Percentiles rank a stretch among this genome's conserved stretches.
These are phyloP conservation scores for Geodia barretti DNA, from an alignment of 37 sponge, comb jelly and placozoan genomes.

Conservation along the genomic window DNA sequence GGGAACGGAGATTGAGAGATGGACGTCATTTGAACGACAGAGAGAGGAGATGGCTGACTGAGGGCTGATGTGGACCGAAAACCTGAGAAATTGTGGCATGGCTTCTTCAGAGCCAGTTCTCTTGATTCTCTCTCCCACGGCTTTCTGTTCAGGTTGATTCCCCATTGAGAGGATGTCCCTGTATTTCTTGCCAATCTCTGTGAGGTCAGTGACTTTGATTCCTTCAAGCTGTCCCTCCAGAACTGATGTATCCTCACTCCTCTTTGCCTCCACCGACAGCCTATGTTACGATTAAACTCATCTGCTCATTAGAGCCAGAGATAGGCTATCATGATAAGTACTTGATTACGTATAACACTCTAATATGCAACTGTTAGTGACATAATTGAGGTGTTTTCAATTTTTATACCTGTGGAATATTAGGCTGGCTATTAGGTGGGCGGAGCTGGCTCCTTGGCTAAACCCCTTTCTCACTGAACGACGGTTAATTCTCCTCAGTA, in stretches of 20 bases:
- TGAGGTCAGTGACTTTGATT: slow-evolving; percentile 57
- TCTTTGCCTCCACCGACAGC: slow-evolving; percentile 23
- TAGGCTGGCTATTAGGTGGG: slow-evolving; percentile 17
- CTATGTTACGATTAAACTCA: too few relatives aligned
- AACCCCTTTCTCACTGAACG: not conserved
- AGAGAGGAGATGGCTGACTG: not conserved
- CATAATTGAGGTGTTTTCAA: too few relatives aligned
- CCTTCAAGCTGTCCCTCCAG: slow-evolving; percentile 56
- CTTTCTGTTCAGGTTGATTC: not conserved
- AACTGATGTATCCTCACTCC: slow-evolving; percentile 21
- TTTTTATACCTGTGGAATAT: slow-evolving; percentile 18
- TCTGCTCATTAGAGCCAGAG: too few relatives aligned
- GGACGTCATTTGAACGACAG: slow-evolving; percentile 12
- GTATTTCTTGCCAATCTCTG: slow-evolving; percentile 39
- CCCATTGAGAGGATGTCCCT: slow-evolving; percentile 57
- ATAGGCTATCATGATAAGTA: too few relatives aligned
- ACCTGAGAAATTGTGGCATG: slow-evolving; percentile 3
- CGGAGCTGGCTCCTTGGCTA: not conserved
- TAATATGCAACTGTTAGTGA: too few relatives aligned
- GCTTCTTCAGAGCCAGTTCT: not conserved
- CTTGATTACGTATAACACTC: too few relatives aligned
- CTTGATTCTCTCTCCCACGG: not conserved
- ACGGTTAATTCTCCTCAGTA: slow-evolving; percentile 17
- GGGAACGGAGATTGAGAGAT: slow-evolving; percentile 60
- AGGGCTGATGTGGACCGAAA: slow-evolving; percentile 28